Evolutionary conservation across 2,113 vertebrate species (phyloP).

Genomic region (Lampris megalopsis): DNA sequence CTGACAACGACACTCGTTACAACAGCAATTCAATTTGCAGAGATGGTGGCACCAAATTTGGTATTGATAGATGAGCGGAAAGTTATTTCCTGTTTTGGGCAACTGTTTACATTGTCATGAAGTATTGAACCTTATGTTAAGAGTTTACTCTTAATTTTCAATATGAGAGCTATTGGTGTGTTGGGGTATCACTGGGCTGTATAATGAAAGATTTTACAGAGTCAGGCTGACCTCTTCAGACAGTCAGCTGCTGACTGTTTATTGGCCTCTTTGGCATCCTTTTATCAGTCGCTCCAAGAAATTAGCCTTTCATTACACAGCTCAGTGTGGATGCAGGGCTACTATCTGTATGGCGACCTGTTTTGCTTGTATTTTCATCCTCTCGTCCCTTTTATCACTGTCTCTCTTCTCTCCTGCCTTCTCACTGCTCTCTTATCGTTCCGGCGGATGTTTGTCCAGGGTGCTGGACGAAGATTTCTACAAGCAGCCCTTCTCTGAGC

Average conservation of each 20-base stretch:
- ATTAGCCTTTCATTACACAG: conserved; percentile 4
- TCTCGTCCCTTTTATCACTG: conserved; percentile 86
- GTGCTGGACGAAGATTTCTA: conserved; percentile 99
- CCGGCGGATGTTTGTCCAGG: conserved; percentile 89
- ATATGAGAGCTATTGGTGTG: not conserved
- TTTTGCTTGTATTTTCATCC: conserved; percentile 59
- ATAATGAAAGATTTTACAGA: conserved; percentile 6
- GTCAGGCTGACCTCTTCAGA: not conserved
- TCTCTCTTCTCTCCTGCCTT: conserved; percentile 88
- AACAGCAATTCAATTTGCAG: no score
- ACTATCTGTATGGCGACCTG: conserved; percentile 38
- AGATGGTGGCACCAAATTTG: no score
- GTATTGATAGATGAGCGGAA: no score
- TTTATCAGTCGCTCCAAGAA: not conserved
- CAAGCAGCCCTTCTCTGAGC: conserved; percentile 99
- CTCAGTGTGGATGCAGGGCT: not conserved
- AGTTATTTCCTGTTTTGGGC: no score
- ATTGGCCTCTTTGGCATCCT: no score
- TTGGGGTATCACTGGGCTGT: not conserved
- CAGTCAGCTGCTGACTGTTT: not conserved
- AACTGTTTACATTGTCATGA: no score
- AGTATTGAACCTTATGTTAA: no score
- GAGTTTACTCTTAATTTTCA: no score
- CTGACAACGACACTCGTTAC: no score
- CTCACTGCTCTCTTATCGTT: conserved; percentile 90